Conservation (phyloP, 2,888 invertebrate genomes). For the Serripes groenlandicus region DNA sequence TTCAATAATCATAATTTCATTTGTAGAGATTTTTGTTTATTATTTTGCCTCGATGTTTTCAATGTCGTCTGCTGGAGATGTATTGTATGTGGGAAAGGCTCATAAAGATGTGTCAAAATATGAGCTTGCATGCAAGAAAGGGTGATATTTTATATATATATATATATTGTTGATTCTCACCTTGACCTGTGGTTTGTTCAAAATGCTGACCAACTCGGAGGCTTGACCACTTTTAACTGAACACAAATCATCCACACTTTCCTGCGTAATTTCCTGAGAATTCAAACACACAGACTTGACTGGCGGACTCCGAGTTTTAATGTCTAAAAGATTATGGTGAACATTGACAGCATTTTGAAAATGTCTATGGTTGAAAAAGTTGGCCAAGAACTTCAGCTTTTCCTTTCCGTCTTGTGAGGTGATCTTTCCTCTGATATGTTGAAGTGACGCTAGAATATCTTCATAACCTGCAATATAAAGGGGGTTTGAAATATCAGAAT, state of each 20-base stretch:
- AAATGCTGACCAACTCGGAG: constrained; percentile 72
- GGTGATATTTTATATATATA: neutral
- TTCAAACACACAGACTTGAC: constrained; percentile 72
- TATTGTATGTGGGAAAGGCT: too few relatives aligned
- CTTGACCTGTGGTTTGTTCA: constrained; percentile 76
- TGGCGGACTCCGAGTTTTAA: constrained; percentile 75
- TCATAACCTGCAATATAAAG: constrained; percentile 71
- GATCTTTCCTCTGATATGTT: constrained; percentile 71
- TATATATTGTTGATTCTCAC: constrained; percentile 61
- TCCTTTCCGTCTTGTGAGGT: constrained; percentile 77
- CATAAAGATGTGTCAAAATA: too few relatives aligned
- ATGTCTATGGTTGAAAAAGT: constrained; percentile 80
- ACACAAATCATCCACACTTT: constrained; percentile 67
- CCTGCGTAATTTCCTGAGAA: constrained; percentile 67
- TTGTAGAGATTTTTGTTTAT: too few relatives aligned
- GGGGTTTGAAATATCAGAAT: too few relatives aligned
- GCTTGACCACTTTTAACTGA: constrained; percentile 67
- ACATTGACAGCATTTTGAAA: constrained; percentile 80
- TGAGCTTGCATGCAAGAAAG: too few relatives aligned
- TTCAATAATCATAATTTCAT: too few relatives aligned
- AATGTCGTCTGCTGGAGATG: too few relatives aligned
- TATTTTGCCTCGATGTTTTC: too few relatives aligned
- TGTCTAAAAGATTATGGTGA: constrained; percentile 81
- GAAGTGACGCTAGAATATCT: constrained; percentile 72
- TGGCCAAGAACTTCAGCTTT: constrained; percentile 76